Evolutionary conservation across 2,797 vertebrate species (phyloP).

Genomic region (Gastrophryne carolinensis): DNA sequence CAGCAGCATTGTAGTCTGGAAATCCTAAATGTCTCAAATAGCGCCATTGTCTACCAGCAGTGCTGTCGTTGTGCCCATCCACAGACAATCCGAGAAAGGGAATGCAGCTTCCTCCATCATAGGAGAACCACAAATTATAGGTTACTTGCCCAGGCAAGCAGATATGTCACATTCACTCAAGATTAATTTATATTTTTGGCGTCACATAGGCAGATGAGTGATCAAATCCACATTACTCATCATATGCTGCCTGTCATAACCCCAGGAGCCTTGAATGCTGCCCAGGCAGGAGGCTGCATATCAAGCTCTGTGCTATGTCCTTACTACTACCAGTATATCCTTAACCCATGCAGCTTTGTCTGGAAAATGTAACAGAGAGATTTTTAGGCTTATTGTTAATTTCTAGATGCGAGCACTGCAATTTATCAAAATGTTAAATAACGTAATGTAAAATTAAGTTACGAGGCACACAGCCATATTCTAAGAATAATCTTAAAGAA

Average conservation of each 20-base stretch:
- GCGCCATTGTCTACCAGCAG: slow-evolving; percentile 16
- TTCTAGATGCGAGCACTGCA: too few relatives aligned
- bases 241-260: slow-evolving; percentile 24
- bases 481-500: too few relatives aligned
- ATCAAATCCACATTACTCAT: slow-evolving; percentile 41
- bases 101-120: slow-evolving; percentile 5
- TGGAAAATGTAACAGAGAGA: too few relatives aligned
- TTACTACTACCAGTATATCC: too few relatives aligned
- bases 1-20: slow-evolving; percentile 9
- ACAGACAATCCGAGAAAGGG: slow-evolving; percentile 2
- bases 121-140: slow-evolving; percentile 40
- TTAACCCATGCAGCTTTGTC: too few relatives aligned
- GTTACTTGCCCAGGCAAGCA: slow-evolving; percentile 40
- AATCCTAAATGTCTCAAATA: slow-evolving; percentile 17
- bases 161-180: slow-evolving; percentile 44
- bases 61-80: not conserved
- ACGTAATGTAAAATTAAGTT: too few relatives aligned
- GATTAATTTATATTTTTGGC: slow-evolving; percentile 42
- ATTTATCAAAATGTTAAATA: too few relatives aligned
- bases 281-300: too few relatives aligned
- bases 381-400: too few relatives aligned
- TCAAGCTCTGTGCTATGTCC: too few relatives aligned
- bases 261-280: not conserved
- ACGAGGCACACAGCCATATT: too few relatives aligned
- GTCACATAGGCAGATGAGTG: slow-evolving; percentile 50